Conservation (phyloP, 2,888 invertebrate genomes). For the Volucella bombylans region DNA sequence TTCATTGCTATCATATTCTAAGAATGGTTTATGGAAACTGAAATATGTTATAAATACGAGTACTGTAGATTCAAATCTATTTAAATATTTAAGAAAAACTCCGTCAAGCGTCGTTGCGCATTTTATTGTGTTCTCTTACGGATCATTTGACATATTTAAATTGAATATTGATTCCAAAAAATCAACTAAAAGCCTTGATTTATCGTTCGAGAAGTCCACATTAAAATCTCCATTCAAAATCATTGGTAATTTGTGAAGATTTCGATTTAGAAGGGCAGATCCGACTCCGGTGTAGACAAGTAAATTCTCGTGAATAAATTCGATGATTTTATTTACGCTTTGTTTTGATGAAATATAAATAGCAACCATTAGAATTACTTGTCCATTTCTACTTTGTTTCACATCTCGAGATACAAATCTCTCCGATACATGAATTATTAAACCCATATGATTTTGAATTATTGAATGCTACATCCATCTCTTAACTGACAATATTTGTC, state of each 20-base stretch:
- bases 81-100: slow-evolving; percentile 5
- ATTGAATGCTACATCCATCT: too few species aligned
- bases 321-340: not conserved
- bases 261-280: too few species aligned
- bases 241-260: not conserved
- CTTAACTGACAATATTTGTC: not conserved
- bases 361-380: not conserved
- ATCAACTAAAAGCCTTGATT: not conserved
- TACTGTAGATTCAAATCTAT: not conserved
- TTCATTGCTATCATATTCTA: too few species aligned
- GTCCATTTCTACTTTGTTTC: not conserved
- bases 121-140: not conserved
- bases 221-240: not conserved
- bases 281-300: not conserved
- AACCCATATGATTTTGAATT: not conserved
- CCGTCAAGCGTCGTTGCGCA: not conserved
- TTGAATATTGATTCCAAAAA: not conserved
- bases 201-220: not conserved
- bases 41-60: too few species aligned
- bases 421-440: not conserved
- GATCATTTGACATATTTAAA: too few species aligned
- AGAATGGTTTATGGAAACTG: too few species aligned
- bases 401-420: not conserved
- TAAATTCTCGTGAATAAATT: not conserved
- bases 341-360: not conserved